phyloP scores from a whole-genome alignment of 2,113 vertebrate genomes.

The Pangasianodon hypophthalmus region DNA sequence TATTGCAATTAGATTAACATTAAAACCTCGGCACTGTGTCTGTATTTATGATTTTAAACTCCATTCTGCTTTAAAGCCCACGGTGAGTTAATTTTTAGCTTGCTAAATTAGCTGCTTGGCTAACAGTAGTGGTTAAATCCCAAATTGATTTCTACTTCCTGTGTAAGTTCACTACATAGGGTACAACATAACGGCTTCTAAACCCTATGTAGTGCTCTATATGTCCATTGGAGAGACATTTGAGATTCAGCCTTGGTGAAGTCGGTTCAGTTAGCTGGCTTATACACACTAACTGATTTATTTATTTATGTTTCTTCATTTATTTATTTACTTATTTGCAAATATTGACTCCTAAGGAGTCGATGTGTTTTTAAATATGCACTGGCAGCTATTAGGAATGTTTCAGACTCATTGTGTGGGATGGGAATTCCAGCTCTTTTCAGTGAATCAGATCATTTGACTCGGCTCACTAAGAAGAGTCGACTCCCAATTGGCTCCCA shows the following conservation, averaged over 20 bases:
- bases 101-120: background rate
- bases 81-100: background rate
- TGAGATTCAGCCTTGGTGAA: background rate
- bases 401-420: background rate
- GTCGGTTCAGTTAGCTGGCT: background rate
- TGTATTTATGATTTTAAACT: background rate
- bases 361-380: background rate
- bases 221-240: background rate
- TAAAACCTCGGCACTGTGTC: background rate
- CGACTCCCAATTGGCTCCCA: background rate
- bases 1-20: background rate
- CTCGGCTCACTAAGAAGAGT: background rate
- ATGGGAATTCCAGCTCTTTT: background rate
- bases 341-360: background rate
- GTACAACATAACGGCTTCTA: background rate
- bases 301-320: background rate
- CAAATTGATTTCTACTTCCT: background rate
- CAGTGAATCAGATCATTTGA: background rate
- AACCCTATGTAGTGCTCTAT: background rate
- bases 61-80: background rate
- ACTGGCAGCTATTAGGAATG: background rate
- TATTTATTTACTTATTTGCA: background rate
- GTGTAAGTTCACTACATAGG: background rate
- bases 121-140: background rate
- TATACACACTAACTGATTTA: background rate